Base-by-base conservation (phyloP, 2,797 vertebrate genomes). In the Cheracebus regulus region DNA sequence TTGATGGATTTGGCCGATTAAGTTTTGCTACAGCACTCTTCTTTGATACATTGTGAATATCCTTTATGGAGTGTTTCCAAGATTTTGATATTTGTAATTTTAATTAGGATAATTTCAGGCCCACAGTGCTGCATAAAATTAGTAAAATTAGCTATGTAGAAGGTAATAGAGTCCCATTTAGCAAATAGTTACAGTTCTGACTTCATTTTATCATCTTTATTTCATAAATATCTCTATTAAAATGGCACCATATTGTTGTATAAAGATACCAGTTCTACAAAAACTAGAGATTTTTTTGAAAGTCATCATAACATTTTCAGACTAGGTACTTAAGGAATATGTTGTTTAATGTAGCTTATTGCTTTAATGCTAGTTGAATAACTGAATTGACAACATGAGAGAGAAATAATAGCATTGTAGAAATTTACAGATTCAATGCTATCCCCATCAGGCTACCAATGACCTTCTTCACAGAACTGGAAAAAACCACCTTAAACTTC, bases 141-240 rank as follows among this genome's bases (percentile, higher is more conserved):
- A 79, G 2, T 50, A 61, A 79, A 93, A 67, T 46, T 64, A 57
- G 5, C 24, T 28, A 4, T 58, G 24, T 52, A 57, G n/a, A 24
- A 48, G 67, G 33, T 46, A 85, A 58, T 30, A 24, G 12, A 88
- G 44, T 85, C 41, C 39, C 72, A 90, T 70, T 95, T 90, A 76
- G 41, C 48, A 89, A 94, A 80, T 78, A 28, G 9, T 82, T 90
- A 85, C 13, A 64, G 72, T 79, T 85, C 9, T 91, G 39, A 89
- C 44, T 93, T 75, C 20, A 94, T 95, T 94, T 94, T 72, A 28
- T 76, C 22, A 90, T n/a, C 19, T 88, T 88, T 91, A 81, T 95
- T 39, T 2, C 19, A 36, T 85, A 97, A 79, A 10, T 46, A 44
- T 1, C 11, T 88, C 10, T 88, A 36, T 83, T 87, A 91, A 92